A percentile compares a stretch with the other conserved stretches of the same genome.
These are phyloP conservation scores for Anarrhichthys ocellatus DNA, from an alignment of 2,113 vertebrate species.

Conservation along the genomic window DNA sequence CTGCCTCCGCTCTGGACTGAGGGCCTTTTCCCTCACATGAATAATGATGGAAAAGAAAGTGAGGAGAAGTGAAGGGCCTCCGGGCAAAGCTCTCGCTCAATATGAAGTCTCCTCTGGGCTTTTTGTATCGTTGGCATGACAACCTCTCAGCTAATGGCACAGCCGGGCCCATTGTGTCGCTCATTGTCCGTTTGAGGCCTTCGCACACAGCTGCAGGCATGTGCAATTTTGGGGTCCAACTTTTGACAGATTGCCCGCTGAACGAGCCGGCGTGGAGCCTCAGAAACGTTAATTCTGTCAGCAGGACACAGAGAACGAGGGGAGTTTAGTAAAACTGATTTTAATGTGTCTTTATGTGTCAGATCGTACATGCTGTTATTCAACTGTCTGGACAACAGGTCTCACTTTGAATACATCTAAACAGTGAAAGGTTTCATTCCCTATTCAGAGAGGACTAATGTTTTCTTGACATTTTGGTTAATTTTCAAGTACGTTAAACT, in stretches of 20 bases:
- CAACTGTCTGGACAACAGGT: constrained; percentile 1
- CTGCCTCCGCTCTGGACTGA: neutral
- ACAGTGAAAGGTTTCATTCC: constrained; percentile 7
- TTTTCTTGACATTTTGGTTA: neutral
- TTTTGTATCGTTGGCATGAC: constrained; percentile 74
- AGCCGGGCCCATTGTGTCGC: constrained; percentile 51
- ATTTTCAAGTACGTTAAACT: neutral
- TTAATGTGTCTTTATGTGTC: constrained; percentile 21
- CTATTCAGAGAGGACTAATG: neutral
- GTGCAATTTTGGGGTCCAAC: constrained; percentile 32
- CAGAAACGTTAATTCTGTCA: constrained; percentile 38
- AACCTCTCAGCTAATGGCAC: constrained; percentile 62
- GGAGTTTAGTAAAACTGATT: constrained; percentile 19
- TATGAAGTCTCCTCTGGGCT: constrained; percentile 49
- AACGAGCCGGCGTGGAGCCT: constrained; percentile 24
- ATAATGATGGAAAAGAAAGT: constrained; percentile 49
- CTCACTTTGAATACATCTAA: neutral
- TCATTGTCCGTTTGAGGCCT: constrained; percentile 56
- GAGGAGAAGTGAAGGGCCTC: constrained; percentile 46
- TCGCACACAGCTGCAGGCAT: constrained; percentile 62
- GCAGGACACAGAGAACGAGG: constrained; percentile 9
- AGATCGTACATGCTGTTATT: constrained; percentile 1
- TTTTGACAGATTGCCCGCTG: constrained; percentile 45
- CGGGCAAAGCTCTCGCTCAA: constrained; percentile 34
- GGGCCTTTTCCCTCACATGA: constrained; percentile 15